Base-by-base conservation (phyloP, 2,797 vertebrate species). In the Phrynocephalus guinanensis region DNA sequence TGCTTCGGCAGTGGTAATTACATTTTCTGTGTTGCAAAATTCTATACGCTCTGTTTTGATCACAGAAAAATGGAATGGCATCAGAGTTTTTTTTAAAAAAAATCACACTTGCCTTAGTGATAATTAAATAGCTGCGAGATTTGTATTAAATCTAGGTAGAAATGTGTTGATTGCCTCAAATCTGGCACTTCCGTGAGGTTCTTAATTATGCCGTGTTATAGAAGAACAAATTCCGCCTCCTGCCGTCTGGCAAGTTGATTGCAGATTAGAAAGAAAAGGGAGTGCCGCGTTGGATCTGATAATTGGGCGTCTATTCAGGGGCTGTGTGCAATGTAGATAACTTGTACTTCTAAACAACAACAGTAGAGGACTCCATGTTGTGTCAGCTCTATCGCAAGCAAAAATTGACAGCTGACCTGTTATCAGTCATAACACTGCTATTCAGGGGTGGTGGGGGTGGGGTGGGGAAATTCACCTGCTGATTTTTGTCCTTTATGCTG, bases 1-100 rank as follows among this genome's bases (percentile, higher is more conserved):
- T 33, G 26, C 71, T 78, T 78, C 82, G 16, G 26, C 60, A 63
- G 18, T 85, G 33, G 13, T 82, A 88, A 82, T 66, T 66, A 52
- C 79, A 81, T 18, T 82, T 26, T 82, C 75, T 87, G 26, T 85
- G 85, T 63, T 89, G 60, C 85, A 91, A 80, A 88, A 10, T 85
- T 22, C 73, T 38, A 1, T 20, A 85, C 30, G 33, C 71, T 84
- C 77, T 77, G 16, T 80, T 76, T 90, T 92, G 83, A 84, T 2
- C 68, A 81, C 7, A 90, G 85, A 82, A 92, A 44, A 92, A 67
- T 28, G 72, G 1, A 6, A 1, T 66, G 90, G 56, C 52, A 56
- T 56, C 52, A 56, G 52, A 56, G 11, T 24, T 83, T 30, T 8
- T 0, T 60, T 8, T n/a, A n/a, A 28, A 22, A 82, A 18, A 28